A percentile compares a stretch with the other conserved stretches of the same genome.
These are phyloP conservation scores for Pampusana beccarii DNA, from an alignment of 2,113 vertebrate species.

Conservation along the genomic window DNA sequence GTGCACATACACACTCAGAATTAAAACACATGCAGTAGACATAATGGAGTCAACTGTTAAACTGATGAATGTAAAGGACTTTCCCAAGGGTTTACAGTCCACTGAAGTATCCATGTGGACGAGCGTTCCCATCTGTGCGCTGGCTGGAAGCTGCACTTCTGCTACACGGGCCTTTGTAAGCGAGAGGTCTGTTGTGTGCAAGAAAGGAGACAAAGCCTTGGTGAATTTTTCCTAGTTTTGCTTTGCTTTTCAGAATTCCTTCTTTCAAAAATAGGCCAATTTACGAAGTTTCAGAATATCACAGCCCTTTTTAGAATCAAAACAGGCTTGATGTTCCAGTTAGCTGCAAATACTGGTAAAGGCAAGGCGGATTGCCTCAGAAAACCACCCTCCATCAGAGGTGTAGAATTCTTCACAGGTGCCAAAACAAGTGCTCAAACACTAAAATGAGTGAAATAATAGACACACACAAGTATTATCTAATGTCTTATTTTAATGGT, in stretches of 20 bases:
- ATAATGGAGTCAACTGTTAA: not conserved
- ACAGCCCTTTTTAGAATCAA: not conserved
- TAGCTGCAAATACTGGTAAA: not conserved
- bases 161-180: not conserved
- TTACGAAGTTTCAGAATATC: not conserved
- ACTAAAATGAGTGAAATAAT: not conserved
- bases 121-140: not conserved
- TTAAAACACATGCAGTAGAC: not conserved
- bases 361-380: not conserved
- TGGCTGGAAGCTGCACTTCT: not conserved
- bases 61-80: not conserved
- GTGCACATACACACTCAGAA: not conserved
- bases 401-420: not conserved
- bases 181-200: not conserved
- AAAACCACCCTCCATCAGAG: not conserved
- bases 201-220: not conserved
- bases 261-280: not conserved
- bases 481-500: not conserved
- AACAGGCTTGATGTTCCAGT: not conserved
- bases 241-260: not conserved
- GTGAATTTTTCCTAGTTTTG: not conserved
- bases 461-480: not conserved
- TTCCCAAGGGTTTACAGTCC: not conserved
- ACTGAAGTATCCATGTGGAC: not conserved
- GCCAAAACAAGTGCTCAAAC: not conserved